Evolutionary conservation across 2,888 invertebrate genomes (phyloP).

Genomic region (Epirrita christyi): DNA sequence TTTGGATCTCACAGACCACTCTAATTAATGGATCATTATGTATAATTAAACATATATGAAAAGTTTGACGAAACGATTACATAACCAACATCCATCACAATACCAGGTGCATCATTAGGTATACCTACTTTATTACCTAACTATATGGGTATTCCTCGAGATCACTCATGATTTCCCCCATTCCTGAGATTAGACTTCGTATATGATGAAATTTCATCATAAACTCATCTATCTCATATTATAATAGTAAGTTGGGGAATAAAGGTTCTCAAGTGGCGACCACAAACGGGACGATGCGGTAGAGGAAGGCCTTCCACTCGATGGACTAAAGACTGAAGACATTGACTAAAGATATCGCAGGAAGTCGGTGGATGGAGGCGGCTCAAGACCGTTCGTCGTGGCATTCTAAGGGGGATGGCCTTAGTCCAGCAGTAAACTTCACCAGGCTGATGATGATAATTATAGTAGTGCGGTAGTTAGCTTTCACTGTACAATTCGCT

Average conservation of each 20-base stretch:
- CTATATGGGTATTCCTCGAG: conserved; percentile 39
- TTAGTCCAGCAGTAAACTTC: too few relatives aligned
- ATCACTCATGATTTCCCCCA: conserved; percentile 27
- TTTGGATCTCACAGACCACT: conserved; percentile 43
- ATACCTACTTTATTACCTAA: too few relatives aligned
- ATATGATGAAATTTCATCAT: conserved; percentile 24
- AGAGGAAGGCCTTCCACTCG: too few relatives aligned
- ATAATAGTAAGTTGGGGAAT: too few relatives aligned
- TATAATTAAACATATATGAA: conserved; percentile 65
- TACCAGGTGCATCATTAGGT: conserved; percentile 38
- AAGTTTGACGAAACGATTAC: conserved; percentile 53
- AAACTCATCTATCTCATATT: conserved; percentile 27
- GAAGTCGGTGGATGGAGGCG: too few relatives aligned
- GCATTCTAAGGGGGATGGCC: too few relatives aligned
- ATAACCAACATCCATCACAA: conserved; percentile 48
- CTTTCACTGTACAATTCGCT: conserved; percentile 10
- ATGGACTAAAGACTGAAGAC: too few relatives aligned
- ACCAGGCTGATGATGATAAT: too few relatives aligned
- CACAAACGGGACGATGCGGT: too few relatives aligned
- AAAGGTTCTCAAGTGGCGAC: too few relatives aligned
- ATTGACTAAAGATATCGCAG: too few relatives aligned
- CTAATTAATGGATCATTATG: conserved; percentile 66
- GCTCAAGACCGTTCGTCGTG: too few relatives aligned
- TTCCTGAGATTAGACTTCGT: conserved; percentile 18
- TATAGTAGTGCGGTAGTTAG: conserved; percentile 14